Percentiles rank a stretch among this genome's conserved stretches.
Evolutionary conservation across 1,140 invertebrate species (phyloP).

Genomic region (Drosophila tristis): DNA sequence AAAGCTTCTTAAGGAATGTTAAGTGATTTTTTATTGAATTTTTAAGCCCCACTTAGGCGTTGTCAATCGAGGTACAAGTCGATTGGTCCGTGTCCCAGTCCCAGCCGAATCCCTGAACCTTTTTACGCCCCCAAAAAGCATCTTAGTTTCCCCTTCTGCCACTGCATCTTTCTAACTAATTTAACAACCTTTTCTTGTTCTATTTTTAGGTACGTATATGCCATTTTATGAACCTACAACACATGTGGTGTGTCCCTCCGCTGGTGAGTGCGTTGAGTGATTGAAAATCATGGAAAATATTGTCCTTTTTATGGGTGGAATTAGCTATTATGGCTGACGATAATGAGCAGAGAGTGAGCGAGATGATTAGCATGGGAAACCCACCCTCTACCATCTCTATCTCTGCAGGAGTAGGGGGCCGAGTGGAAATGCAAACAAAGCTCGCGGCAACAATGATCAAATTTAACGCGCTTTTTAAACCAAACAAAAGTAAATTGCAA

Average conservation of each 20-base stretch:
- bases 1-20: slow-evolving; percentile 60
- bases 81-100: no score
- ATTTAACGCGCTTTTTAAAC: slow-evolving; percentile 58
- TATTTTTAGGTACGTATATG: slow-evolving; percentile 68
- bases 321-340: neutral
- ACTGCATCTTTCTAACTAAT: slow-evolving; percentile 35
- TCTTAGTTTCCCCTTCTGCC: slow-evolving; percentile 3
- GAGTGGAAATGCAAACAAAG: slow-evolving; percentile 40
- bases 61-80: slow-evolving; percentile 31
- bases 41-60: slow-evolving; percentile 58
- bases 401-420: neutral
- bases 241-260: neutral
- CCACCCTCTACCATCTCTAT: no score
- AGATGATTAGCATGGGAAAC: no score
- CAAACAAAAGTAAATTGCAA: slow-evolving; percentile 64
- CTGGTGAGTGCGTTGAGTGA: slow-evolving; percentile 13
- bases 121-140: slow-evolving; percentile 6
- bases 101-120: slow-evolving; percentile 3
- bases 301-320: slow-evolving; percentile 7
- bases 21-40: slow-evolving; percentile 66
- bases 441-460: slow-evolving; percentile 45
- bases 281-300: slow-evolving; percentile 26
- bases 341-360: neutral
- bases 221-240: slow-evolving; percentile 38
- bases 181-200: slow-evolving; percentile 29